phyloP scores from a whole-genome alignment of 2,797 vertebrate species.

The Mormyrops attenuatus region DNA sequence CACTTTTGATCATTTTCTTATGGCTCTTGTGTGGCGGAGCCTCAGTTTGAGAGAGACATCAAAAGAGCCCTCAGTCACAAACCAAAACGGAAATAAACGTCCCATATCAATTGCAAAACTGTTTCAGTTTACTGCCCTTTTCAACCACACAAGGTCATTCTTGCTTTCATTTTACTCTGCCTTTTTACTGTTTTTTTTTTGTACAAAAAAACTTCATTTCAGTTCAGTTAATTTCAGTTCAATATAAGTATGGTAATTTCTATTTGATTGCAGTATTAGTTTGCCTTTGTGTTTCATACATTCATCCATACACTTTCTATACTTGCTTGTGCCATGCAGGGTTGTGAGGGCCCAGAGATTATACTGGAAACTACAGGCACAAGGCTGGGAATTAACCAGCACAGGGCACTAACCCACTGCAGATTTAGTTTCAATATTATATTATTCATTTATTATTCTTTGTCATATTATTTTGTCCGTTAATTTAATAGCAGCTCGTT shows the following conservation, averaged over 20 bases:
- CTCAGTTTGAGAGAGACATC: neutral
- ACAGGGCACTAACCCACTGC: neutral
- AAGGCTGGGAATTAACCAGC: neutral
- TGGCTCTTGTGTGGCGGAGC: neutral
- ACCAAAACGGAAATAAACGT: neutral
- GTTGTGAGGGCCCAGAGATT: neutral
- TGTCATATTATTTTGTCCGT: neutral
- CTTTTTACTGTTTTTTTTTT: neutral
- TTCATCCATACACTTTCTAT: neutral
- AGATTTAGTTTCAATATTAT: neutral
- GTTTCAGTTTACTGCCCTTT: neutral
- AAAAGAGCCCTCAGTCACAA: neutral
- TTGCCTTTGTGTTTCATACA: neutral
- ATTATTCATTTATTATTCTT: neutral
- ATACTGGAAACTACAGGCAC: neutral
- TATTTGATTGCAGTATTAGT: neutral
- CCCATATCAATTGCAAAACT: neutral
- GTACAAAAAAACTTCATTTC: neutral
- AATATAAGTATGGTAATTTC: neutral
- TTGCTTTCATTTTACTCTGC: neutral
- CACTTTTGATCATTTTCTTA: conserved; percentile 12
- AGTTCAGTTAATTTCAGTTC: neutral
- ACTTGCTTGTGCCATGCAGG: neutral
- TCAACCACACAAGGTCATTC: neutral
- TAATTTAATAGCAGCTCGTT: neutral